These are phyloP conservation scores for Syrmaticus mikado DNA, from an alignment of 2,113 vertebrate species.

Conservation along the genomic window DNA sequence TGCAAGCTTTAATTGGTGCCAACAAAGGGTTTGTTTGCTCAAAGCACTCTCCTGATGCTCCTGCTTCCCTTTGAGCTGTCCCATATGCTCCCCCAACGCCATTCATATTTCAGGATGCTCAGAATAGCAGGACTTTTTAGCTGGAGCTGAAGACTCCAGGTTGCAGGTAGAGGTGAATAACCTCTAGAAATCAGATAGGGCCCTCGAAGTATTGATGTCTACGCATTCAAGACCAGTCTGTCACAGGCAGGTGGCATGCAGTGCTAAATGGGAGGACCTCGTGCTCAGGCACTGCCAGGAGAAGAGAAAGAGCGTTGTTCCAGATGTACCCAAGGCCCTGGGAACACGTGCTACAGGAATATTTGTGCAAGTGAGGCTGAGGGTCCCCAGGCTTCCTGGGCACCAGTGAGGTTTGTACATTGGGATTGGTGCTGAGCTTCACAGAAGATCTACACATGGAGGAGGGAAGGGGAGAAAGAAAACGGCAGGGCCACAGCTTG, in stretches of 20 bases:
- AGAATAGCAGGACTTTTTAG: neutral
- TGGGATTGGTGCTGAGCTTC: neutral
- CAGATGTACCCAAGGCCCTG: neutral
- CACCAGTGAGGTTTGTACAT: neutral
- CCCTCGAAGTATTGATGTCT: neutral
- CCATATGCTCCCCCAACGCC: rapidly evolving
- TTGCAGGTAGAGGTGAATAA: neutral
- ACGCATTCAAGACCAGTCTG: neutral
- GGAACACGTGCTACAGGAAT: neutral
- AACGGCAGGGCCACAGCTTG: neutral
- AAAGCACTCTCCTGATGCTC: neutral
- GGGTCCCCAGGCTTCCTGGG: neutral
- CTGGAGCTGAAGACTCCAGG: neutral
- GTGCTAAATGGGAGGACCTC: neutral
- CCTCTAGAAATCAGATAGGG: neutral
- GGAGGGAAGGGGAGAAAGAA: neutral
- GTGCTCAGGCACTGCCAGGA: neutral
- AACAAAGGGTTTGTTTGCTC: neutral
- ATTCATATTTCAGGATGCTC: neutral
- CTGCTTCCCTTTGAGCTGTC: neutral
- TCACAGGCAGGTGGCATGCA: neutral
- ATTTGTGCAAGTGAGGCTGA: neutral
- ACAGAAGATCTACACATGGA: neutral
- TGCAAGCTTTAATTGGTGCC: neutral
- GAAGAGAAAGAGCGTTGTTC: neutral